Evolutionary conservation across 92 coral and sea anemone species (phyloP), one percentile per base, ranked within the genome.

Genomic region (Palythoa grandis): DNA sequence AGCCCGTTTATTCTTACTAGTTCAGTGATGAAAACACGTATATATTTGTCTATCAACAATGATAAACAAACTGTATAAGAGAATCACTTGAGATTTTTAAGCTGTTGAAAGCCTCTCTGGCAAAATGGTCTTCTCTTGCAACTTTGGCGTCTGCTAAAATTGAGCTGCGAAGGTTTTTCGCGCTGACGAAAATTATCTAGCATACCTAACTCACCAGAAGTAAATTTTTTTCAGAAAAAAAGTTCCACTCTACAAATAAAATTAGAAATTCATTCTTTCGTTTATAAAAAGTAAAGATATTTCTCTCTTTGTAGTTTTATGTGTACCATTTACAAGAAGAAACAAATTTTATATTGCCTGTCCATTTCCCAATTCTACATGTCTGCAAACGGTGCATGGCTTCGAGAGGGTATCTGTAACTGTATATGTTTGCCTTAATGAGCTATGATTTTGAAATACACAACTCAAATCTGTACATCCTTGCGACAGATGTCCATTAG

Each of bases 401-500:
- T 19, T 43, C 6, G 50, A 43, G 50, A 43, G 3, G 9, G 50
- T 7, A 20, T 63, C 8, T 56, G 15, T 56, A 56, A 56, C 61
- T 9, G 61, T 16, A 56, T 13, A 20, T 47, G 61, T 60, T 25
- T 40, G 74, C 58, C 61, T 47, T 43, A 23, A 48, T 24, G 48
- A 48, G 14, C 85, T 80, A 7, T n/a, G 61, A 76, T 76, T 38
- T 43, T 5, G 50, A 25, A 76, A n/a, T 17, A 75, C 50, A 24
- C 53, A 56, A 47, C 61, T 65, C 58, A 35, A 66, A 29, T 20
- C 85, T 80, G n/a, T 43, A 80, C 85, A 23, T 73, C 72, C 13
- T 80, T 4, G 10, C 40, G 47, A 65, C 85, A 66, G 85, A 80
- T 79, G 85, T 66, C 72, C n/a, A 52, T 80, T 66, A 63, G 67